Conservation (phyloP, 2,797 vertebrate species). For the Australoheros facetus region DNA sequence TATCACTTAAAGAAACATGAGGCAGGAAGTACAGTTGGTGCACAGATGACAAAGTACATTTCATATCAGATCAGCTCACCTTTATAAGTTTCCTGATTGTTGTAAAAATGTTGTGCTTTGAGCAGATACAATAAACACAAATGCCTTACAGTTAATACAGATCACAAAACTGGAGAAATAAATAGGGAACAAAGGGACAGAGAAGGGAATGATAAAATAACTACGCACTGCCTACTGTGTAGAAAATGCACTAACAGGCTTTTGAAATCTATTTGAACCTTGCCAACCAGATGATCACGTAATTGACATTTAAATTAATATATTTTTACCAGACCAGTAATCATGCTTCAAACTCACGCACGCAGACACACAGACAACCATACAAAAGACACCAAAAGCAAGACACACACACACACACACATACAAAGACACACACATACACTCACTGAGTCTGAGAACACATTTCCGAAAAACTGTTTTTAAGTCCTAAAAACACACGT, state of each 20-base stretch:
- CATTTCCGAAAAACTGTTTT: conserved; percentile 6
- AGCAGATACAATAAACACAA: conserved; percentile 41
- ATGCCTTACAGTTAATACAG: conserved; percentile 22
- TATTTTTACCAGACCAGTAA: conserved; percentile 31
- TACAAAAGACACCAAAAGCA: conserved; percentile 23
- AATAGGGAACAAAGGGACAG: conserved; percentile 18
- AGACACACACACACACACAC: conserved; percentile 22
- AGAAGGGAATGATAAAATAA: conserved; percentile 8
- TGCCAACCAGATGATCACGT: conserved; percentile 32
- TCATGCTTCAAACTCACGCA: conserved; percentile 47
- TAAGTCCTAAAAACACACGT: conserved; percentile 41
- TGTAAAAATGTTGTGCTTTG: conserved; percentile 55
- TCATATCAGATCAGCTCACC: conserved; percentile 20
- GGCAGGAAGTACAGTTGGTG: conserved; percentile 17
- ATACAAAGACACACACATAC: conserved; percentile 10
- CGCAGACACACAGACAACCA: conserved; percentile 8
- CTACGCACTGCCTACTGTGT: conserved; percentile 17
- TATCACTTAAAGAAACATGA: conserved; percentile 21
- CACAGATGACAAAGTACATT: conserved; percentile 32
- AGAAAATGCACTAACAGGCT: conserved; percentile 36
- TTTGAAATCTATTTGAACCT: conserved; percentile 41
- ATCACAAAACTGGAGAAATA: conserved; percentile 21
- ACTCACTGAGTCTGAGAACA: conserved; percentile 34
- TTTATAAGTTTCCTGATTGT: conserved; percentile 21
- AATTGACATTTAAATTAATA: conserved; percentile 30